A percentile compares a stretch with the other conserved stretches of the same genome.
phyloP scores from a whole-genome alignment of 2,888 invertebrate species.

The Drosophila colorata region DNA sequence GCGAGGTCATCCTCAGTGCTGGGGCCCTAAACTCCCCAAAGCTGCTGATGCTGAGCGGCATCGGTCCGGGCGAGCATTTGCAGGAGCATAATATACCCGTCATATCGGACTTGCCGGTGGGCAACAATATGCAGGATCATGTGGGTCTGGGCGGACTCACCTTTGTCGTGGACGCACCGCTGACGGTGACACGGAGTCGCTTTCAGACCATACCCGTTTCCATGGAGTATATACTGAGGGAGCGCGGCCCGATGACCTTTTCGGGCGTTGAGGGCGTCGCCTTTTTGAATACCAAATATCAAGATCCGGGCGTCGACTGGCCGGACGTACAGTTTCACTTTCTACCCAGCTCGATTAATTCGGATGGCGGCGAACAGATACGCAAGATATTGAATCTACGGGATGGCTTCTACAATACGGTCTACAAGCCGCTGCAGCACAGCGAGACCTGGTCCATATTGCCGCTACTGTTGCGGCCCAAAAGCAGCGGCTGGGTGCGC shows the following conservation, averaged over 20 bases:
- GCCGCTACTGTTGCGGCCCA: conserved; percentile 92
- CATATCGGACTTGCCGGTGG: conserved; percentile 91
- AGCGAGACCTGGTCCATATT: conserved; percentile 94
- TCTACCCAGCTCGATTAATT: conserved; percentile 93
- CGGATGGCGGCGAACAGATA: conserved; percentile 93
- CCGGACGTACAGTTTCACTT: conserved; percentile 96
- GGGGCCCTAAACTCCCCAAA: conserved; percentile 96
- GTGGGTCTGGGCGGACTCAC: conserved; percentile 94
- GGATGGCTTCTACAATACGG: conserved; percentile 93
- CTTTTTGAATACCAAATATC: conserved; percentile 94
- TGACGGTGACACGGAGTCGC: conserved; percentile 91
- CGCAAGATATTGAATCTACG: conserved; percentile 90
- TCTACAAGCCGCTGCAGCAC: conserved; percentile 92
- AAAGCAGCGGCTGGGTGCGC: conserved; percentile 94
- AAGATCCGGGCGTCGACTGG: conserved; percentile 91
- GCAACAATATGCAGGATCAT: conserved; percentile 94
- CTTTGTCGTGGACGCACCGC: conserved; percentile 92
- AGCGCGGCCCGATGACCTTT: conserved; percentile 93
- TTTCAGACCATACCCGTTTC: conserved; percentile 92
- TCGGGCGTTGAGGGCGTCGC: conserved; percentile 95
- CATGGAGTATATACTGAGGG: conserved; percentile 92
- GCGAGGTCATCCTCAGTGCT: conserved; percentile 93
- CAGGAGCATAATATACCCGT: conserved; percentile 90
- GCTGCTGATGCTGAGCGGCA: conserved; percentile 95
- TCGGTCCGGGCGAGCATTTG: conserved; percentile 92